These are phyloP conservation scores for Acipenser ruthenus DNA, from an alignment of 2,797 vertebrate genomes.

Conservation along the genomic window DNA sequence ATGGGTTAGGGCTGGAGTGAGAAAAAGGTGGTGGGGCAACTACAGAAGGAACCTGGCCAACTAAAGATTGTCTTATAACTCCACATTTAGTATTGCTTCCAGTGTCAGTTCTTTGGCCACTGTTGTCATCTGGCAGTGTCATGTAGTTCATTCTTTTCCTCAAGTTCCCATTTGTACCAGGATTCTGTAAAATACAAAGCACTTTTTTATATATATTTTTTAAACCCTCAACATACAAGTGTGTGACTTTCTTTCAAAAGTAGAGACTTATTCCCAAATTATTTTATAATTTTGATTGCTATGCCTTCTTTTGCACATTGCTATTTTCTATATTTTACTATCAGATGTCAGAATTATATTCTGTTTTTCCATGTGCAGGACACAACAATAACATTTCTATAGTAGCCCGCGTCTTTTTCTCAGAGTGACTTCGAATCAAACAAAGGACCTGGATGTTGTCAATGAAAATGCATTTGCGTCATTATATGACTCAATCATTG, in stretches of 20 bases:
- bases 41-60: constrained; percentile 56
- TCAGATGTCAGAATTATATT: no score
- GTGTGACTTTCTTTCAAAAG: no score
- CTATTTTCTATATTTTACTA: no score
- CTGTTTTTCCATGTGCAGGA: no score
- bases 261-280: no score
- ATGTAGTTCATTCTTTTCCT: constrained; percentile 80
- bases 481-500: constrained; percentile 1
- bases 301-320: no score
- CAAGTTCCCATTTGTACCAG: constrained; percentile 81
- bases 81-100: constrained; percentile 55
- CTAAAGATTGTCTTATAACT: constrained; percentile 43
- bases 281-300: no score
- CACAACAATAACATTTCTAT: no score
- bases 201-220: no score
- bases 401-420: no score
- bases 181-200: constrained; percentile 57
- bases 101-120: constrained; percentile 61
- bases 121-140: constrained; percentile 59
- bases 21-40: constrained; percentile 56
- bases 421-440: no score
- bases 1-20: constrained; percentile 77
- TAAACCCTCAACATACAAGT: no score
- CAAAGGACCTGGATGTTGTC: not conserved
- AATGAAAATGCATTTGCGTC: not conserved